phyloP scores from a whole-genome alignment of 2,113 vertebrate species.

The Sinocyclocheilus rhinocerous region DNA sequence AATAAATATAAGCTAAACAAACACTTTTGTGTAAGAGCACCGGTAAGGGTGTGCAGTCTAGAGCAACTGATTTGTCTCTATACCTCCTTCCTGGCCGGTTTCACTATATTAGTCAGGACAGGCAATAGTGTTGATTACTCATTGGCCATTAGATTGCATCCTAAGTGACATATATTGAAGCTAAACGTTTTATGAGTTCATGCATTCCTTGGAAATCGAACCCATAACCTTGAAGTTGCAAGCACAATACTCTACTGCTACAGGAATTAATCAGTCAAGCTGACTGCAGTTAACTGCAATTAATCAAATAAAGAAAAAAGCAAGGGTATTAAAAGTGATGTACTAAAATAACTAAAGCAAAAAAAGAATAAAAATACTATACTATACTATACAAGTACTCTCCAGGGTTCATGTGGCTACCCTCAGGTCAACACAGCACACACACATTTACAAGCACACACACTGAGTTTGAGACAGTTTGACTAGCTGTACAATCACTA shows the following conservation, averaged over 20 bases:
- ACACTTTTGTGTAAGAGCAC: background rate
- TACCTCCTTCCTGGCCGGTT: slow-evolving; percentile 51
- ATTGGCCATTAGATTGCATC: slow-evolving; percentile 83
- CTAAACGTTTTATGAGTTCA: too few relatives aligned
- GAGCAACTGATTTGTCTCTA: background rate
- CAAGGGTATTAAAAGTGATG: too few relatives aligned
- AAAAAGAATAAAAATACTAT: too few relatives aligned
- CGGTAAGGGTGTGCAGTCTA: background rate
- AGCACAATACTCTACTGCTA: too few relatives aligned
- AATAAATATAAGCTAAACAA: background rate
- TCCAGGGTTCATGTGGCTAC: slow-evolving; percentile 70
- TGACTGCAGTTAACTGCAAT: too few relatives aligned
- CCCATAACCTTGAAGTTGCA: too few relatives aligned
- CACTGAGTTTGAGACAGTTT: slow-evolving; percentile 66
- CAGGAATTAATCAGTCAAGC: too few relatives aligned
- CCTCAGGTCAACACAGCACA: slow-evolving; percentile 67
- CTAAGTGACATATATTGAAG: too few relatives aligned
- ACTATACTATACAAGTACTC: too few relatives aligned
- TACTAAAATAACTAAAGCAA: too few relatives aligned
- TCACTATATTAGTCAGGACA: slow-evolving; percentile 76
- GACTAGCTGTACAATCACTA: slow-evolving; percentile 75
- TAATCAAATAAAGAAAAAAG: too few relatives aligned
- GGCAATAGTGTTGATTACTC: slow-evolving; percentile 85
- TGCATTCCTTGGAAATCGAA: too few relatives aligned
- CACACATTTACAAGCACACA: slow-evolving; percentile 33